Conservation (phyloP, 2,797 vertebrate genomes). For the Chelon auratus region DNA sequence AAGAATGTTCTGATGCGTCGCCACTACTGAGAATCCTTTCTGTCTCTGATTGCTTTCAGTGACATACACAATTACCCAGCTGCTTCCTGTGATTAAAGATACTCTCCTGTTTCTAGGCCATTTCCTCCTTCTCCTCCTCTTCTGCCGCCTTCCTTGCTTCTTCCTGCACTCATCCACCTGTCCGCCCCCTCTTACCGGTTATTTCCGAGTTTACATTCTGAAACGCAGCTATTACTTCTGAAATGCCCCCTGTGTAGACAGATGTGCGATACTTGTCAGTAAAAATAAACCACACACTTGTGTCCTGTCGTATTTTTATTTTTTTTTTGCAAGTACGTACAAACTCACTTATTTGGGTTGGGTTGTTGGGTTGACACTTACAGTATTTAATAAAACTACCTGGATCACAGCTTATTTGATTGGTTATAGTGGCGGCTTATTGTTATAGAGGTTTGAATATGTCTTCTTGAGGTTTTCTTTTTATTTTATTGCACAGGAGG, state of each 20-base stretch:
- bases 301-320: too few relatives aligned
- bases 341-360: too few relatives aligned
- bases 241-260: neutral
- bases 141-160: conserved; percentile 1
- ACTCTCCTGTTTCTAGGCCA: conserved; percentile 64
- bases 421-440: neutral
- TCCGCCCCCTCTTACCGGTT: conserved; percentile 40
- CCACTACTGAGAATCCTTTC: conserved; percentile 44
- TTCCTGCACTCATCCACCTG: conserved; percentile 44
- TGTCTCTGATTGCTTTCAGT: conserved; percentile 67
- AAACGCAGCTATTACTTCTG: conserved; percentile 26
- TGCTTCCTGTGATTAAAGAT: conserved; percentile 78
- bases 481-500: too few relatives aligned
- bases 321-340: too few relatives aligned
- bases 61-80: conserved; percentile 75
- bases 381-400: too few relatives aligned
- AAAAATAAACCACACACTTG: too few relatives aligned
- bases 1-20: conserved; percentile 51
- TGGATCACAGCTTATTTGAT: neutral
- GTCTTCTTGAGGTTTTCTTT: too few relatives aligned
- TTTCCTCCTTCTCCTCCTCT: conserved; percentile 36
- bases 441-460: too few relatives aligned
- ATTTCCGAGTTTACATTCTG: conserved; percentile 12
- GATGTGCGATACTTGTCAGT: neutral
- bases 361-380: too few relatives aligned